These are phyloP conservation scores for Toxotes chatareus DNA, from an alignment of 2,113 vertebrate genomes.

Conservation along the genomic window DNA sequence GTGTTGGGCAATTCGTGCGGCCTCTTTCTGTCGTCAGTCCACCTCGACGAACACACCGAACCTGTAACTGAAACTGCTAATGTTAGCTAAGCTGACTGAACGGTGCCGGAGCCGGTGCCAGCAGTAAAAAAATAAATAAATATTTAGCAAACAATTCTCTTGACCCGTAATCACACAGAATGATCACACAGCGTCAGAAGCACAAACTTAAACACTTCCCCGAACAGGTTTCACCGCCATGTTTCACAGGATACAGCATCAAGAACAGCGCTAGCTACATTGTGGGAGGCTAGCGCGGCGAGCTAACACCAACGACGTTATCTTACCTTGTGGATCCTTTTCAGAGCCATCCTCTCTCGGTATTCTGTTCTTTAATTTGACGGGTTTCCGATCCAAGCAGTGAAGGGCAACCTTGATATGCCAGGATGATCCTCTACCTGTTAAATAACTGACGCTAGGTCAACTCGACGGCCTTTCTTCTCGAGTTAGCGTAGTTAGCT, in stretches of 20 bases:
- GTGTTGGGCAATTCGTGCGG: slow-evolving; percentile 46
- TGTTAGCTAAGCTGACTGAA: background rate
- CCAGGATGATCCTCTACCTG: slow-evolving; percentile 41
- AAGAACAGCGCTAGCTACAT: slow-evolving; percentile 21
- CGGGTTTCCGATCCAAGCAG: slow-evolving; percentile 29
- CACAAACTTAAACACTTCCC: background rate
- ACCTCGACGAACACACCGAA: slow-evolving; percentile 22
- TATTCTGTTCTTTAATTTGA: slow-evolving; percentile 21
- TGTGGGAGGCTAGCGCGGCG: slow-evolving; percentile 65
- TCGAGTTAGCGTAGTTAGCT: slow-evolving; percentile 61
- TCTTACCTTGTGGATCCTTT: slow-evolving; percentile 85
- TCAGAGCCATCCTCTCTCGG: slow-evolving; percentile 81
- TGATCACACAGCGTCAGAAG: background rate
- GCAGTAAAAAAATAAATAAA: background rate
- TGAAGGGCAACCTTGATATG: slow-evolving; percentile 42
- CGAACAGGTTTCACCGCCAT: slow-evolving; percentile 36
- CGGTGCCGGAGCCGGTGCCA: background rate
- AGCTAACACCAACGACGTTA: slow-evolving; percentile 1
- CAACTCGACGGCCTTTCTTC: slow-evolving; percentile 65
- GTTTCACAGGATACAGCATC: slow-evolving; percentile 20
- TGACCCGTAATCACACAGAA: background rate
- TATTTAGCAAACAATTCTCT: background rate
- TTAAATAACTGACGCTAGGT: slow-evolving; percentile 43
- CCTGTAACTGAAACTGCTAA: slow-evolving; percentile 39
- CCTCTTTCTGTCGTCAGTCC: slow-evolving; percentile 28